phyloP scores from a whole-genome alignment of 53 echinoderm and acorn worm species.

The Hippasteria phrygiana region DNA sequence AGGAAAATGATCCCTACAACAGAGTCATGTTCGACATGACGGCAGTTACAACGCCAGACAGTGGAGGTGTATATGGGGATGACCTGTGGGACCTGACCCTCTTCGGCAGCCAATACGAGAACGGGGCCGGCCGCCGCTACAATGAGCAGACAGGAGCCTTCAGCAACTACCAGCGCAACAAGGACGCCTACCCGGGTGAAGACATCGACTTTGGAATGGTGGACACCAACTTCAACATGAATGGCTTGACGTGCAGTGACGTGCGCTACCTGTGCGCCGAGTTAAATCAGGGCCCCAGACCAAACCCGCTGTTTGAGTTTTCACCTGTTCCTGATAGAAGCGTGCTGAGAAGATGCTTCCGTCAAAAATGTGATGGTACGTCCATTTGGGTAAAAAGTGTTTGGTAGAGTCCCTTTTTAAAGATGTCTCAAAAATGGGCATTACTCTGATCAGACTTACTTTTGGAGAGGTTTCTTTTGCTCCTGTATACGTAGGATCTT shows the following conservation, averaged over 20 bases:
- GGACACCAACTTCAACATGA: constrained; percentile 88
- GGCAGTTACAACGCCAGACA: constrained; percentile 73
- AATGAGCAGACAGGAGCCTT: constrained; percentile 69
- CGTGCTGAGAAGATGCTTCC: constrained; percentile 77
- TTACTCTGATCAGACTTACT: not conserved
- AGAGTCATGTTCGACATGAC: constrained; percentile 77
- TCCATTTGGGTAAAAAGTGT: not conserved
- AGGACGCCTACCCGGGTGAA: constrained; percentile 76
- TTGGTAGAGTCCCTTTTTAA: not conserved
- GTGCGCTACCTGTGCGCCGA: constrained; percentile 76
- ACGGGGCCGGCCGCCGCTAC: constrained; percentile 70
- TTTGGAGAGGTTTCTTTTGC: too few species aligned
- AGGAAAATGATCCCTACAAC: constrained; percentile 74
- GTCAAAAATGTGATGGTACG: constrained; percentile 61
- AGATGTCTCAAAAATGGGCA: not conserved
- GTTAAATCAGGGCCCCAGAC: constrained; percentile 73
- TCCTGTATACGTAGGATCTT: too few species aligned
- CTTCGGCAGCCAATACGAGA: constrained; percentile 77
- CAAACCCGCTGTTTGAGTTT: constrained; percentile 79
- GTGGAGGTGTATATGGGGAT: constrained; percentile 74
- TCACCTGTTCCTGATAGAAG: constrained; percentile 72
- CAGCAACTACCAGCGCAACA: constrained; percentile 73
- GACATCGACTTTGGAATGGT: constrained; percentile 82
- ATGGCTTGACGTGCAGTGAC: constrained; percentile 76
- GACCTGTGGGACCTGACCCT: constrained; percentile 83